phyloP scores from a whole-genome alignment of 2,888 invertebrate species.

The Zaprionus obscuricornis region DNA sequence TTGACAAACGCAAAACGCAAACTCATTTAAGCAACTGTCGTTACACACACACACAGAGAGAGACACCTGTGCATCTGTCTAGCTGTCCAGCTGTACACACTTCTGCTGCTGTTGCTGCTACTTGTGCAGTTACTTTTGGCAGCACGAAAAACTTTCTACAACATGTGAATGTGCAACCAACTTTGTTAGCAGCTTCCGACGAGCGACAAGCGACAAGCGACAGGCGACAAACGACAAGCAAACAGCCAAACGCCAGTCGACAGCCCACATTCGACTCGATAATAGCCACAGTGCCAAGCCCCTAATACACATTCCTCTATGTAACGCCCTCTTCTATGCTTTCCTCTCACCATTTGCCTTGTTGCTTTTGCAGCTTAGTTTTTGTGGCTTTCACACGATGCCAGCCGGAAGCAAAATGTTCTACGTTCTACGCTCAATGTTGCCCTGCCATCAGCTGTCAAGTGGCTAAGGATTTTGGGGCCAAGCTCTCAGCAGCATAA shows the following conservation, averaged over 20 bases:
- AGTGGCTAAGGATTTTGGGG: slow-evolving; percentile 70
- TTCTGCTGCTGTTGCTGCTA: background rate
- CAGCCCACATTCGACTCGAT: no score
- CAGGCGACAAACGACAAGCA: no score
- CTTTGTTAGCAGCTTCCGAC: slow-evolving; percentile 65
- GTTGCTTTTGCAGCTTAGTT: background rate
- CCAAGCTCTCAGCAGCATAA: slow-evolving; percentile 45
- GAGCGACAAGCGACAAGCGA: slow-evolving; percentile 17
- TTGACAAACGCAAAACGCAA: slow-evolving; percentile 39
- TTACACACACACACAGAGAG: no score
- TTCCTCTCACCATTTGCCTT: background rate
- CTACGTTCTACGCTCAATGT: slow-evolving; percentile 40
- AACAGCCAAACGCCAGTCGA: no score
- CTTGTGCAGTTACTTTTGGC: slow-evolving; percentile 13
- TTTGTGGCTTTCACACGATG: slow-evolving; percentile 31
- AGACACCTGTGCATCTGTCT: slow-evolving; percentile 13
- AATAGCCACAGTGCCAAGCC: no score
- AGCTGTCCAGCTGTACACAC: slow-evolving; percentile 2
- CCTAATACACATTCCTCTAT: no score
- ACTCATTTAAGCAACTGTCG: slow-evolving; percentile 69
- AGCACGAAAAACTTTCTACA: slow-evolving; percentile 38
- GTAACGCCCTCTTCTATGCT: no score
- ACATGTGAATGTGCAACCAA: slow-evolving; percentile 43
- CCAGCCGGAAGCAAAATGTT: slow-evolving; percentile 64
- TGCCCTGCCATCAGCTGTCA: slow-evolving; percentile 54